phyloP scores from a whole-genome alignment of 2,888 invertebrate genomes.

The Tenthredo livida region DNA sequence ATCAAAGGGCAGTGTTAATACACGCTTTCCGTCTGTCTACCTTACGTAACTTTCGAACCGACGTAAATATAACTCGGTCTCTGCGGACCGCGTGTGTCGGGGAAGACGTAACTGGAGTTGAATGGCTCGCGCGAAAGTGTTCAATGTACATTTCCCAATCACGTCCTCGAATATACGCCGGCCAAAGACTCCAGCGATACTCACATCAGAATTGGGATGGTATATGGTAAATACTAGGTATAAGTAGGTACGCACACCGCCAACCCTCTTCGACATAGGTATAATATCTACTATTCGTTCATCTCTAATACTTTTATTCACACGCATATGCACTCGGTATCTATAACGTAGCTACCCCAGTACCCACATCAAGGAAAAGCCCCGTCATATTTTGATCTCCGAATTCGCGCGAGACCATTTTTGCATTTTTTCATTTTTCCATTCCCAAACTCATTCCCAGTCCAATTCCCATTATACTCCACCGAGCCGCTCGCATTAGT shows the following conservation, averaged over 20 bases:
- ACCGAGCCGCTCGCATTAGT: not conserved
- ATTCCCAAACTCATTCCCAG: not conserved
- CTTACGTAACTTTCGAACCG: conserved; percentile 22
- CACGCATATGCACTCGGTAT: not conserved
- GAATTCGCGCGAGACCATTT: conserved; percentile 22
- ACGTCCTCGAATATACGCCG: conserved; percentile 20
- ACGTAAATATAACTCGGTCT: conserved; percentile 4
- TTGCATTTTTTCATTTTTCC: not conserved
- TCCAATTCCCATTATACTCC: not conserved
- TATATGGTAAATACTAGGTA: not conserved
- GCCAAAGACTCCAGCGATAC: conserved; percentile 10
- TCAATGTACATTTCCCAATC: conserved; percentile 53
- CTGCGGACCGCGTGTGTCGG: conserved; percentile 1
- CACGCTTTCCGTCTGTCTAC: conserved; percentile 6
- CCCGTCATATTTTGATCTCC: not conserved
- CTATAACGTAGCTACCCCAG: too few species aligned
- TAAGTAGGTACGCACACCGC: not conserved
- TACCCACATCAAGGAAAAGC: not conserved
- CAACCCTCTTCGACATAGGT: not conserved
- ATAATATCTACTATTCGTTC: not conserved
- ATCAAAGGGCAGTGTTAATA: not conserved
- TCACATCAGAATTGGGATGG: not conserved
- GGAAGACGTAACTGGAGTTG: conserved; percentile 47
- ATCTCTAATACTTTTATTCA: not conserved
- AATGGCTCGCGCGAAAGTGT: conserved; percentile 52